Evolutionary conservation across 2,888 invertebrate species (phyloP).

Genomic region (Autographa gamma): DNA sequence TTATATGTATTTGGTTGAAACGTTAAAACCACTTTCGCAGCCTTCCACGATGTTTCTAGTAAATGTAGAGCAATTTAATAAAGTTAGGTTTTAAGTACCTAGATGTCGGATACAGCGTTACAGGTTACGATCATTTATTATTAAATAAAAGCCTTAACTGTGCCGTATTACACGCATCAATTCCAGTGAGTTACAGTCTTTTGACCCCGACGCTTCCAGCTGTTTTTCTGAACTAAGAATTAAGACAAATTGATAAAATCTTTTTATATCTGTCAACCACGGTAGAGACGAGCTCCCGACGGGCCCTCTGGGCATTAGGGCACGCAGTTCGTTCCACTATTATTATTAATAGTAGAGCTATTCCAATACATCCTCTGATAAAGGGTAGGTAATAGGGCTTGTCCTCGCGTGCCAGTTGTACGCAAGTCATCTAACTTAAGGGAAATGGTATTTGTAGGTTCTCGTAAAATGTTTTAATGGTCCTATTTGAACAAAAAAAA

Average conservation of each 20-base stretch:
- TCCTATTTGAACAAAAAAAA: conserved; percentile 32
- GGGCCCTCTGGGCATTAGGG: conserved; percentile 1
- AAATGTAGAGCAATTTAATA: not conserved
- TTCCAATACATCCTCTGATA: conserved; percentile 2
- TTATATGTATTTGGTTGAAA: not conserved
- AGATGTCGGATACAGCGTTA: not conserved
- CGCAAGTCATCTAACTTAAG: conserved; percentile 40
- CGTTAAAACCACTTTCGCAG: not conserved
- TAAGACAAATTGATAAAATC: not conserved
- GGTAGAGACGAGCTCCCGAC: not conserved
- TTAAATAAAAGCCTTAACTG: not conserved
- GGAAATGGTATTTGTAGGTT: conserved; percentile 34
- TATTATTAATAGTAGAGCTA: conserved; percentile 4
- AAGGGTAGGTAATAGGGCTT: not conserved
- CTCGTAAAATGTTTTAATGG: conserved; percentile 34
- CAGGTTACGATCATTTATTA: not conserved
- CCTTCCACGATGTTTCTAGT: not conserved
- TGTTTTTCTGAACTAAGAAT: not conserved
- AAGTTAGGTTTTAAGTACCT: not conserved
- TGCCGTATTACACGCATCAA: not conserved
- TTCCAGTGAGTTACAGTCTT: not conserved
- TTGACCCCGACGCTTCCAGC: not conserved
- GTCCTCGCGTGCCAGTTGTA: conserved; percentile 23
- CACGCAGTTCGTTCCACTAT: not conserved
- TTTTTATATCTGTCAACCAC: not conserved